Percentiles rank a stretch among this genome's conserved stretches.
phyloP scores from a whole-genome alignment of 1,140 invertebrate genomes.

The Ooceraea biroi region DNA sequence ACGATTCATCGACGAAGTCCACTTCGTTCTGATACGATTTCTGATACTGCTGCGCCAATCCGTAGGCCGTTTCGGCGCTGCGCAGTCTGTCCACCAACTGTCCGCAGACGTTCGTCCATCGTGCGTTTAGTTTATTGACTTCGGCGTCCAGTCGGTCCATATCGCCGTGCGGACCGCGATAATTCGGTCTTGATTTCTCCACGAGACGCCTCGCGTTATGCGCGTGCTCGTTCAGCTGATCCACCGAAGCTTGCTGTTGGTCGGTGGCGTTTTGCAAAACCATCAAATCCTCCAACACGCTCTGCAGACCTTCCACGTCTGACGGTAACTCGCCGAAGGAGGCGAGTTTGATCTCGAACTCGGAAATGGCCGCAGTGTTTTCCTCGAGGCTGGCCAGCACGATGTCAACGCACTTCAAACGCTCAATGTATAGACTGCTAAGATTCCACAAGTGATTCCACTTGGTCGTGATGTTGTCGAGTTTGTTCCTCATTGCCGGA shows the following conservation, averaged over 20 bases:
- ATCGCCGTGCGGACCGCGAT: conserved; percentile 91
- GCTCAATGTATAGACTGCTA: conserved; percentile 95
- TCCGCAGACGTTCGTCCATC: conserved; percentile 96
- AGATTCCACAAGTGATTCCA: conserved; percentile 96
- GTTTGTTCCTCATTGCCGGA: conserved; percentile 94
- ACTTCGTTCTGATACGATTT: conserved; percentile 95
- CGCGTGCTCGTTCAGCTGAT: conserved; percentile 96
- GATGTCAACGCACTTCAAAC: conserved; percentile 96
- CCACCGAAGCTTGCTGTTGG: conserved; percentile 94
- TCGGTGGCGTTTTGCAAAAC: conserved; percentile 93
- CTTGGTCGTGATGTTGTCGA: conserved; percentile 94
- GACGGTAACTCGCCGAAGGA: conserved; percentile 94
- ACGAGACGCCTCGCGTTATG: conserved; percentile 94
- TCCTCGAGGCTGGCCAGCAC: conserved; percentile 96
- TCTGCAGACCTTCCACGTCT: conserved; percentile 91
- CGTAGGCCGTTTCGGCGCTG: conserved; percentile 94
- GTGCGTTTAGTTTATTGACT: conserved; percentile 93
- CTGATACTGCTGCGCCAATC: conserved; percentile 94
- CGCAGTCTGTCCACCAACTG: conserved; percentile 96
- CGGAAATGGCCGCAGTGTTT: conserved; percentile 94
- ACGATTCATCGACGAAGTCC: conserved; percentile 94
- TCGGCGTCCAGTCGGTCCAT: conserved; percentile 97
- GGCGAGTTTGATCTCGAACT: conserved; percentile 96
- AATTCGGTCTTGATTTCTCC: conserved; percentile 92
- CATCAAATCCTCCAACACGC: conserved; percentile 91